Percentiles rank a stretch among this genome's conserved stretches.
Evolutionary conservation across 23 tunicate genomes (phyloP).

Genomic region (Ascidia mentula): DNA sequence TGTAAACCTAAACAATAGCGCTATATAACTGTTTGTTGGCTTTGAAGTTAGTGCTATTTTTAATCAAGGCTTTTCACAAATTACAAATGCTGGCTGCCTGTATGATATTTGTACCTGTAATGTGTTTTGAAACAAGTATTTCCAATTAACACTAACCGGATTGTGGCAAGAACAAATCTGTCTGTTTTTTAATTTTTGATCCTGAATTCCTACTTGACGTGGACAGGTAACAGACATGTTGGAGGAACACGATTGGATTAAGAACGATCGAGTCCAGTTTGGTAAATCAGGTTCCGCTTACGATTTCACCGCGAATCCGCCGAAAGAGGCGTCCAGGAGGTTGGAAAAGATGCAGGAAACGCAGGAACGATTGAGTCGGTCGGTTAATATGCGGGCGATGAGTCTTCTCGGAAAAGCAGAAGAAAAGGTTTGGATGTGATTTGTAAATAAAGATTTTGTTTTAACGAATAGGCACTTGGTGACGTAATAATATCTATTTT

Average conservation of each 20-base stretch:
- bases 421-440: slow-evolving; percentile 43
- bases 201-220: too few species aligned
- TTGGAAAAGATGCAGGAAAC: slow-evolving; percentile 68
- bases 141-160: too few species aligned
- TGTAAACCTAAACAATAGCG: too few species aligned
- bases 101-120: too few species aligned
- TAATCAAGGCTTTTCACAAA: too few species aligned
- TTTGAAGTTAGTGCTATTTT: too few species aligned
- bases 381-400: slow-evolving; percentile 96
- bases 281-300: slow-evolving; percentile 67
- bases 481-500: background rate
- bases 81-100: too few species aligned
- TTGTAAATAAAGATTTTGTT: background rate
- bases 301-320: slow-evolving; percentile 80
- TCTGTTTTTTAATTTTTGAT: too few species aligned
- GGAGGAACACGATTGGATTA: slow-evolving; percentile 87
- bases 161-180: too few species aligned
- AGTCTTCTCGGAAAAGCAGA: slow-evolving; percentile 82
- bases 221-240: slow-evolving; percentile 32
- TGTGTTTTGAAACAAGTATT: too few species aligned
- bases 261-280: slow-evolving; percentile 56
- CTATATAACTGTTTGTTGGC: too few species aligned
- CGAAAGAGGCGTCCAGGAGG: slow-evolving; percentile 66
- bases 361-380: slow-evolving; percentile 53
- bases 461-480: background rate